A percentile compares a stretch with the other conserved stretches of the same genome.
These are phyloP conservation scores for Galagoides demidoff DNA, from an alignment of 2,797 vertebrate species.

Conservation along the genomic window DNA sequence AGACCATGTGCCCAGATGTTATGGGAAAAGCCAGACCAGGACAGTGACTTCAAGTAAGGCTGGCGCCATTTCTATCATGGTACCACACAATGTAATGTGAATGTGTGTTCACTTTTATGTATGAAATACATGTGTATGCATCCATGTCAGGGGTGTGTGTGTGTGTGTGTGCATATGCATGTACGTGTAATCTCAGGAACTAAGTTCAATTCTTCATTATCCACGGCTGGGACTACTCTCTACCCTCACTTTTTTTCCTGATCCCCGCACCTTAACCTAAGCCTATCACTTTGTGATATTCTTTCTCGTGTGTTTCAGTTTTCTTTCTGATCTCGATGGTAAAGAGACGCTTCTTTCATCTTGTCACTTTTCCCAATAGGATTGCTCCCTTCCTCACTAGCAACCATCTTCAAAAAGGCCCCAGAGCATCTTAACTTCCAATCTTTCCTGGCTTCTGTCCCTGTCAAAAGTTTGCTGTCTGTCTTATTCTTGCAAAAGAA, in stretches of 20 bases:
- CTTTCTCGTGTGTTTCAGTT: constrained; percentile 33
- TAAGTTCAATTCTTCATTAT: background rate
- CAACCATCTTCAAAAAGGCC: constrained; percentile 43
- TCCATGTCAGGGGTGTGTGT: background rate
- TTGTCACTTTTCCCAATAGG: background rate
- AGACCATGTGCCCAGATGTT: constrained; percentile 41
- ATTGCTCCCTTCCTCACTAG: constrained; percentile 16
- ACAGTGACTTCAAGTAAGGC: background rate
- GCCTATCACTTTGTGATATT: background rate
- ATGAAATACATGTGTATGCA: background rate
- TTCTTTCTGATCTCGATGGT: constrained; percentile 53
- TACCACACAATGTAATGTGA: background rate
- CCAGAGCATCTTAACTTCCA: background rate
- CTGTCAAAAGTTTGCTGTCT: background rate
- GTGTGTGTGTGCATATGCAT: background rate
- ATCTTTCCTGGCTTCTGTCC: background rate
- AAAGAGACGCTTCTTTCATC: constrained; percentile 47
- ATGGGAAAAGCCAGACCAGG: constrained; percentile 53
- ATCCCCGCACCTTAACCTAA: background rate
- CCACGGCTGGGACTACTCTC: background rate
- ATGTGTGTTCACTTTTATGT: background rate
- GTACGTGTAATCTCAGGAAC: background rate
- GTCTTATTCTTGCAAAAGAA: constrained; percentile 1
- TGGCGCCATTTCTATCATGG: background rate
- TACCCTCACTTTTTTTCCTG: background rate